A percentile compares a stretch with the other conserved stretches of the same genome.
These are phyloP conservation scores for Eptesicus fuscus DNA, from an alignment of 2,113 vertebrate species.

Conservation along the genomic window DNA sequence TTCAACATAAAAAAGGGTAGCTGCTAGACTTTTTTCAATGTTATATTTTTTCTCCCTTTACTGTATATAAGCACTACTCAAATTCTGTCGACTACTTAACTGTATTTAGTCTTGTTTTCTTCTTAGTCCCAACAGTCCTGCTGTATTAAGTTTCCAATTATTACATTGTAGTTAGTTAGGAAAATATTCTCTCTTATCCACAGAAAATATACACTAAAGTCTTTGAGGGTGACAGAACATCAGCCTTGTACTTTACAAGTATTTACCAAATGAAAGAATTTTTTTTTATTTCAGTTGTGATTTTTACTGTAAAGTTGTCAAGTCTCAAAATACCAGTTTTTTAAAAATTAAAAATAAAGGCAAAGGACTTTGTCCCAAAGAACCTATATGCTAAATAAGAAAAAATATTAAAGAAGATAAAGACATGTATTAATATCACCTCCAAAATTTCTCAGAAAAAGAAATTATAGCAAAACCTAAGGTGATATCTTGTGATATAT, in stretches of 20 bases:
- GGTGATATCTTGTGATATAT: not conserved
- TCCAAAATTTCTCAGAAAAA: not conserved
- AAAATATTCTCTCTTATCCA: not conserved
- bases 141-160: not conserved
- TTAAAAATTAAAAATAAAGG: constrained; percentile 3
- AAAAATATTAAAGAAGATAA: not conserved
- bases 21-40: not conserved
- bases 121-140: not conserved
- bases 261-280: not conserved
- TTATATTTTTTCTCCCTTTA: not conserved
- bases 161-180: not conserved
- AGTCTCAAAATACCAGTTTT: not conserved
- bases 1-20: not conserved
- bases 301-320: constrained; percentile 23
- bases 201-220: not conserved
- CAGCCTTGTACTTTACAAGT: not conserved
- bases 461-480: not conserved
- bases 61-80: not conserved
- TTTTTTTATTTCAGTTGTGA: not conserved
- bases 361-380: not conserved
- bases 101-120: not conserved
- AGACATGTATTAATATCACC: not conserved
- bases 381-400: not conserved
- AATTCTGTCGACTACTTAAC: constrained; percentile 1
- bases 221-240: not conserved